These are phyloP conservation scores for Xiphophorus couchianus DNA, from an alignment of 2,113 vertebrate species.

Conservation along the genomic window DNA sequence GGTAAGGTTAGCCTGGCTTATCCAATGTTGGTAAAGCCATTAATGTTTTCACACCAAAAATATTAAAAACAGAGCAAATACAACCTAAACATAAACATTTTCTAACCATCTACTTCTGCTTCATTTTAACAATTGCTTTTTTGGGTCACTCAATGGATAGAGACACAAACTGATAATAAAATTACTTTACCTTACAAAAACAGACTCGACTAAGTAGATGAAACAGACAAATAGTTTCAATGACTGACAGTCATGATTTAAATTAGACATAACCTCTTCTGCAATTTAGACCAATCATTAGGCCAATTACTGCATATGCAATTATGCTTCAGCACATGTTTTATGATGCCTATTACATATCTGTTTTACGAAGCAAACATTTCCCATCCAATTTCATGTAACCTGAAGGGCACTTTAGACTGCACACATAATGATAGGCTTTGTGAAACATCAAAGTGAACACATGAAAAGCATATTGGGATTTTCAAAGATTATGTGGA, in stretches of 20 bases:
- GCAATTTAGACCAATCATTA: slow-evolving; percentile 1
- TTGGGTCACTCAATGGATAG: neutral
- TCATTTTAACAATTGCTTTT: neutral
- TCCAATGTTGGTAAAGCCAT: too few species aligned
- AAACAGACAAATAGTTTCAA: neutral
- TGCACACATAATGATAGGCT: neutral
- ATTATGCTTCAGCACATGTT: neutral
- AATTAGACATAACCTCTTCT: slow-evolving; percentile 6
- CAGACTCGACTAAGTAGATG: neutral
- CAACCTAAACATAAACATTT: too few species aligned
- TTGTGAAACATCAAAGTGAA: neutral
- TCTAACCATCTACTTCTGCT: neutral
- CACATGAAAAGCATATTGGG: neutral
- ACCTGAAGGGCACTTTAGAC: neutral
- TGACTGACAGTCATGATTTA: neutral
- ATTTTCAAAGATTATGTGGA: neutral
- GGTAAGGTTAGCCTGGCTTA: too few species aligned
- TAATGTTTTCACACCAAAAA: too few species aligned
- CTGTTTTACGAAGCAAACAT: slow-evolving; percentile 3
- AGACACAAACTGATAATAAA: neutral
- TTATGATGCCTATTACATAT: neutral
- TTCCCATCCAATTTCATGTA: neutral
- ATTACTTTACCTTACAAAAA: neutral
- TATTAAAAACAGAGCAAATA: too few species aligned
- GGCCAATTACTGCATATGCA: neutral